Evolutionary conservation across 2,113 vertebrate species (phyloP).

Genomic region (Misgurnus mizolepis): DNA sequence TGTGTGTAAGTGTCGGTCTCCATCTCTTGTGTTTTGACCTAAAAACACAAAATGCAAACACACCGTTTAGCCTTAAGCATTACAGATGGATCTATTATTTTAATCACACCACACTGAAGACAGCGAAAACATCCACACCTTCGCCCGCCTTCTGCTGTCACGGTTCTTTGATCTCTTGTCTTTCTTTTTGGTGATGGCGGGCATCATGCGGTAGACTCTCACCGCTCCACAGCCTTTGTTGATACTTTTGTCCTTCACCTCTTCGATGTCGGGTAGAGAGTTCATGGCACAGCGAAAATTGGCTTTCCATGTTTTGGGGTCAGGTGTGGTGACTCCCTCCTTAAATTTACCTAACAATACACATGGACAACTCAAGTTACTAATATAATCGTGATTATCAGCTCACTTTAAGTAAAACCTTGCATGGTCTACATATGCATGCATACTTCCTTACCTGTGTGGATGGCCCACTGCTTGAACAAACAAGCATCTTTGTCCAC

Average conservation of each 20-base stretch:
- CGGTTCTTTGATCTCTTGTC: slow-evolving; percentile 77
- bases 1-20: slow-evolving; percentile 70
- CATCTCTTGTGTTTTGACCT: slow-evolving; percentile 72
- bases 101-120: background rate
- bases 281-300: slow-evolving; percentile 99
- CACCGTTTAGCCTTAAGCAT: background rate
- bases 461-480: slow-evolving; percentile 93
- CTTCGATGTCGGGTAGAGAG: slow-evolving; percentile 91
- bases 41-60: background rate
- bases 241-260: slow-evolving; percentile 90
- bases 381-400: no score
- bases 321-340: slow-evolving; percentile 77
- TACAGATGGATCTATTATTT: background rate
- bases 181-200: slow-evolving; percentile 72
- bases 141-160: slow-evolving; percentile 76
- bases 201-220: slow-evolving; percentile 92
- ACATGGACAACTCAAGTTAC: background rate
- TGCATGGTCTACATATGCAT: background rate
- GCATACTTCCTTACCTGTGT: slow-evolving; percentile 82
- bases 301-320: slow-evolving; percentile 98
- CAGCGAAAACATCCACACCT: slow-evolving; percentile 71
- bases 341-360: slow-evolving; percentile 81
- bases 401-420: no score
- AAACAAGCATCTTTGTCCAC: slow-evolving; percentile 91
- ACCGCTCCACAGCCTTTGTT: slow-evolving; percentile 91